Evolutionary conservation across 1,140 invertebrate species (phyloP), one percentile per base, ranked within the genome.

Genomic region (Zaprionus taronus): DNA sequence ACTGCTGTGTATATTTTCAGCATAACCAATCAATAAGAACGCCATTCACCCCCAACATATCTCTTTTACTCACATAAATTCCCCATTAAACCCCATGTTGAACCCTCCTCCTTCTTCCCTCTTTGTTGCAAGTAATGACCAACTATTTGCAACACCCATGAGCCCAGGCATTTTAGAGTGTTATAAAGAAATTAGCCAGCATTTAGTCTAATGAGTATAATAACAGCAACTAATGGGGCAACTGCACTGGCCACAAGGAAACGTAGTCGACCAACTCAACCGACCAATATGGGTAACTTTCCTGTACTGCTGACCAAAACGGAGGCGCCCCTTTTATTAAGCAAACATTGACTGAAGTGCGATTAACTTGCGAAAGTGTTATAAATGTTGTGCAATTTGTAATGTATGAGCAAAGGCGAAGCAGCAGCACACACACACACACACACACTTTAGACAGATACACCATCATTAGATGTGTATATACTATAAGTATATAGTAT

Each of bases 181-280:
- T 89, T 89, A 80, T 77, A 81, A 89, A 87, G 84, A 87, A 89
- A 87, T 87, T 87, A 87, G 84, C 84, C 62, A 81, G 71, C 81
- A 87, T 87, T 86, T 87, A 87, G 81, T 69, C 68, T 87, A 87
- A 87, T 87, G 83, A 89, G 83, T 44, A 84, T 84, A 87, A 87
- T 87, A 89, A 87, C 83, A 89, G 75, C 67, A 89, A 84, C 81
- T 87, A 87, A 87, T 89, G 78, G 73, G 34, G 41, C 41, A 47
- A 17, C 41, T 17, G 41, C 0, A 47, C n/a, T 17, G 41, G n/a
- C 41, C 64, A 63, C 64, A 60, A 69, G 57, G 22, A 58, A 58
- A 41, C n/a, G 20, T 7, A 31, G 28, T 31, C 28, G 53, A 60
- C 69, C 20, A 24, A 12, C 28, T 17, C 26, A 14, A 49, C 58